Base-by-base conservation (phyloP, 2,113 vertebrate genomes). In the Trogon surrucura region DNA sequence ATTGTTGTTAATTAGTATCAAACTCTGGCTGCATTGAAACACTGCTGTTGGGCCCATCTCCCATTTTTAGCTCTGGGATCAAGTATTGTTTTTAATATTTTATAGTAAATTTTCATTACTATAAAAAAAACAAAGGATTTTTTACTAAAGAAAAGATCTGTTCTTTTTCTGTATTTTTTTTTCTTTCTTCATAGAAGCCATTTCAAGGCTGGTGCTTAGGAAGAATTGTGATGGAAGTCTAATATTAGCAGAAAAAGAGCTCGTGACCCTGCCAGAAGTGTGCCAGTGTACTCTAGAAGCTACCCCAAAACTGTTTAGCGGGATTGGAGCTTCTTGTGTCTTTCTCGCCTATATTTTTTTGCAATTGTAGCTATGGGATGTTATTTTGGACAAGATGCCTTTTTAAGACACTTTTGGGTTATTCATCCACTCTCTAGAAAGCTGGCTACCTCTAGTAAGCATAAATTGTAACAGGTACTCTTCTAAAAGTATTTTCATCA, bases 1-100 rank as follows among this genome's bases (percentile, higher is more conserved):
- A 83, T 53, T 90, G 47, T 22, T 84, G 72, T 78, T 92, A 96
- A 95, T 95, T 88, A 93, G 61, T 67, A 53, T 79, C 60, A 86
- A 80, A 89, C 86, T 74, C 75, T 84, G 85, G 45, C 79, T 89
- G n/a, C 38, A 45, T 4, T 71, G 44, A 60, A 85, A 56, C 7
- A 9, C 29, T 89, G 41, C 47, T 80, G 4, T 73, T 60, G 67
- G 79, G 34, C 60, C 15, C 12, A 30, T 80, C 71, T 86, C 74
- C 23, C 29, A 18, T 53, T 80, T 16, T 32, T 66, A 4, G n/a
- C 44, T 60, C 8, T 58, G 50, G 36, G n/a, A 74, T 22, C 48
- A 58, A 50, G 25, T 45, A 94, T 81, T 1, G 30, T 77, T 88
- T 94, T 78, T 66, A 66, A 64, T 60, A 26, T 78, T 67, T 20